Evolutionary conservation across 2,113 vertebrate genomes (phyloP).

Genomic region (Noctilio leporinus): DNA sequence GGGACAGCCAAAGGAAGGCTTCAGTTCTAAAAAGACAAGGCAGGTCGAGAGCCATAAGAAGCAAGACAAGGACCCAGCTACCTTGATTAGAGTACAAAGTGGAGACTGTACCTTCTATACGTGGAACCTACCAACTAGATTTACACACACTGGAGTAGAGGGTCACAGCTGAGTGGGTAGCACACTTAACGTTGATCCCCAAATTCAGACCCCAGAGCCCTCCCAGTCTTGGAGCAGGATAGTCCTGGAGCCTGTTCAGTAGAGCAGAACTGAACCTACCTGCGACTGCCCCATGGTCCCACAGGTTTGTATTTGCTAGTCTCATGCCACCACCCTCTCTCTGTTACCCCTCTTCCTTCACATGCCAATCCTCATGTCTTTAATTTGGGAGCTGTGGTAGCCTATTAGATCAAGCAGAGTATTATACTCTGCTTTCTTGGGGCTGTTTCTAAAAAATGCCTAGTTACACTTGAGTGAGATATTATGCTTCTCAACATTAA

Average conservation of each 20-base stretch:
- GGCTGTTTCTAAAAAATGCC: neutral
- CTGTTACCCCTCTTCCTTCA: neutral
- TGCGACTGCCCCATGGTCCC: neutral
- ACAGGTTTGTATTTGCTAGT: neutral
- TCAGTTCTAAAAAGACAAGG: neutral
- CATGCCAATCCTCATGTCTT: neutral
- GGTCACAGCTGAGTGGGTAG: neutral
- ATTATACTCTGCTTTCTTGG: neutral
- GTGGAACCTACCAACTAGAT: neutral
- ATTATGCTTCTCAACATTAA: slow-evolving; percentile 29
- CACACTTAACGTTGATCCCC: neutral
- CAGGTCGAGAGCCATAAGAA: neutral
- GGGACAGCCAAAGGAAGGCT: neutral
- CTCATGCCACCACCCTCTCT: neutral
- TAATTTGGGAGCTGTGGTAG: neutral
- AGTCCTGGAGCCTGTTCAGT: neutral
- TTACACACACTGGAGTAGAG: neutral
- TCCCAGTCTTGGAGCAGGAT: neutral
- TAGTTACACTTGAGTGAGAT: neutral
- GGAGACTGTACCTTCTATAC: neutral
- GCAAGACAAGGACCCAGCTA: neutral
- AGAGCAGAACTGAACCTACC: neutral
- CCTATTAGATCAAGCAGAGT: slow-evolving; percentile 5
- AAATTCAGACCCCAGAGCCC: neutral
- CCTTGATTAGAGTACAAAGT: neutral